Evolutionary conservation across 2,888 invertebrate genomes (phyloP), one percentile per base, ranked within the genome.

Genomic region (Tillus elongatus): DNA sequence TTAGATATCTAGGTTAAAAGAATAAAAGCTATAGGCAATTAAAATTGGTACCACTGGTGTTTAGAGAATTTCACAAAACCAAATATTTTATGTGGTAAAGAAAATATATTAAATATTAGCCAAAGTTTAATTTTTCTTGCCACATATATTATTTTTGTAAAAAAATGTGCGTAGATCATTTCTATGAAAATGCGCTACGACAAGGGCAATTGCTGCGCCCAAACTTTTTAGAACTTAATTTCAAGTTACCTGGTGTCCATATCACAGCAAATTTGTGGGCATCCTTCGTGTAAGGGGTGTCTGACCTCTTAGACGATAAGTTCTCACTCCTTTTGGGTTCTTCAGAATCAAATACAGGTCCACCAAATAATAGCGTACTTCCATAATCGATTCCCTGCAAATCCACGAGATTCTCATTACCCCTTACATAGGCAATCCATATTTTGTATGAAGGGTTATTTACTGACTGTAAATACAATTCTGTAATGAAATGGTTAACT

Each of bases 181-280:
- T n/a, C n/a, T n/a, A n/a, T n/a, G n/a, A n/a, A n/a, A n/a, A n/a
- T n/a, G n/a, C n/a, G n/a, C n/a, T n/a, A n/a, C n/a, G n/a, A n/a
- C n/a, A n/a, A n/a, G n/a, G n/a, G n/a, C n/a, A n/a, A n/a, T n/a
- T n/a, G n/a, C n/a, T n/a, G n/a, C n/a, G n/a, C n/a, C n/a, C n/a
- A n/a, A n/a, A n/a, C n/a, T 26, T 30, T 24, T 41, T 32, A 15
- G 2, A 27, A 33, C 11, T 0, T n/a, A 40, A 2, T 30, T 14
- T 24, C 15, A 41, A 42, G 42, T 46, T 61, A 77, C 77, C 70
- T 52, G 73, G 72, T 4, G 68, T 70, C 86, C 86, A 87, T 35
- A 72, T 70, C 1, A 83, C 39, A 4, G 71, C 69, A 54, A 76
- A 86, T 1, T 64, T 64, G 42, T 13, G 30, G 29, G 30, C 47